Percentiles rank a stretch among this genome's conserved stretches.
Evolutionary conservation across 2,888 invertebrate species (phyloP).

Genomic region (Dermolepida albohirtum): DNA sequence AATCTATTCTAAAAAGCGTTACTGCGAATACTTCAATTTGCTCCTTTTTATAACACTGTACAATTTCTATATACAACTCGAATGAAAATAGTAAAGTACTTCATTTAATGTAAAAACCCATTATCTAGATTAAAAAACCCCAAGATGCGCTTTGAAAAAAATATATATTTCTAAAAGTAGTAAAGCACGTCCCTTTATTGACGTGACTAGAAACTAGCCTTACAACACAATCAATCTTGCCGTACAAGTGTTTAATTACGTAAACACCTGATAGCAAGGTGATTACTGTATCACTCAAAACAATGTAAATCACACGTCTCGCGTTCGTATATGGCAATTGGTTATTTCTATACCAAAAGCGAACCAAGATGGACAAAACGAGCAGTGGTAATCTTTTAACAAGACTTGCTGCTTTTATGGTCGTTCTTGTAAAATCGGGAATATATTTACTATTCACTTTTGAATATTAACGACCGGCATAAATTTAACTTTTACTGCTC

Average conservation of each 20-base stretch:
- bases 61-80: too few species aligned
- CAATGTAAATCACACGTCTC: slow-evolving; percentile 33
- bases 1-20: too few species aligned
- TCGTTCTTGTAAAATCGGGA: slow-evolving; percentile 46
- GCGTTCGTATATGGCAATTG: slow-evolving; percentile 15
- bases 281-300: slow-evolving; percentile 15
- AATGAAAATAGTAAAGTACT: too few species aligned
- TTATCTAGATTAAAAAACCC: too few species aligned
- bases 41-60: too few species aligned
- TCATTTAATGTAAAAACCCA: too few species aligned
- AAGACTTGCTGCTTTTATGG: slow-evolving; percentile 44
- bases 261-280: slow-evolving; percentile 28
- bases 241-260: slow-evolving; percentile 29
- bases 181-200: neutral
- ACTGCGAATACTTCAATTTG: too few species aligned
- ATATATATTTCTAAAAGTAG: too few species aligned
- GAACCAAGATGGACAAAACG: slow-evolving; percentile 14
- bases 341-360: slow-evolving; percentile 11
- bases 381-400: slow-evolving; percentile 37
- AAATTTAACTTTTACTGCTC: slow-evolving; percentile 51
- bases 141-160: too few species aligned
- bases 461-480: slow-evolving; percentile 50
- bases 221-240: slow-evolving; percentile 20
- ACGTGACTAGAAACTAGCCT: slow-evolving; percentile 8
- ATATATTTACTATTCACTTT: slow-evolving; percentile 49